Conservation (phyloP, 1,140 invertebrate genomes). For the Drosophila funebris region DNA sequence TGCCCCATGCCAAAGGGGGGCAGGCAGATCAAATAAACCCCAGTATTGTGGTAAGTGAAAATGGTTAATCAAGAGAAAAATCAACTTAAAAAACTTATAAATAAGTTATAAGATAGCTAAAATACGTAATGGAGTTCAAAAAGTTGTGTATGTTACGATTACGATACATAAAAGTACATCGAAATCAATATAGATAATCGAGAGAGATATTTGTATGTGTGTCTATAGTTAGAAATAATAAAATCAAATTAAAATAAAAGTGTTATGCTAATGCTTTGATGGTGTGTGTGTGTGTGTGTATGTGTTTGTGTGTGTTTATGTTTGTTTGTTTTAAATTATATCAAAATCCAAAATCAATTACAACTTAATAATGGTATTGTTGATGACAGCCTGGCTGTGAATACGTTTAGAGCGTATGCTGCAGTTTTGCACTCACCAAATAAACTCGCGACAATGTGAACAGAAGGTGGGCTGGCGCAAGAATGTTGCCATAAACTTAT, state of each 20-base stretch:
- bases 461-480: conserved; percentile 99
- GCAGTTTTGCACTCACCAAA: conserved; percentile 89
- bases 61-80: conserved; percentile 34
- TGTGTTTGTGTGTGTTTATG: conserved; percentile 20
- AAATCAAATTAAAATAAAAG: conserved; percentile 20
- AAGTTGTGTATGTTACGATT: conserved; percentile 45
- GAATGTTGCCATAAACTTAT: conserved; percentile 99
- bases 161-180: conserved; percentile 51
- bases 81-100: conserved; percentile 32
- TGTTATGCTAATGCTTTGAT: conserved; percentile 30
- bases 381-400: conserved; percentile 58
- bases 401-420: conserved; percentile 33
- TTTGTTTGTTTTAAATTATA: conserved; percentile 46
- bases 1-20: conserved; percentile 7
- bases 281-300: neutral
- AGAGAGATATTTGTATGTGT: conserved; percentile 18
- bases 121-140: conserved; percentile 27
- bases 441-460: conserved; percentile 98
- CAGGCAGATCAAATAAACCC: conserved; percentile 17
- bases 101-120: conserved; percentile 20
- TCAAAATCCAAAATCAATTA: conserved; percentile 62
- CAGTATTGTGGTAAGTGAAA: conserved; percentile 26
- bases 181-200: conserved; percentile 25
- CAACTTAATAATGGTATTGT: conserved; percentile 66
- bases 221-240: conserved; percentile 19